Base-by-base conservation (phyloP, 2,797 vertebrate genomes). In the Parotocinclus haroldoi region DNA sequence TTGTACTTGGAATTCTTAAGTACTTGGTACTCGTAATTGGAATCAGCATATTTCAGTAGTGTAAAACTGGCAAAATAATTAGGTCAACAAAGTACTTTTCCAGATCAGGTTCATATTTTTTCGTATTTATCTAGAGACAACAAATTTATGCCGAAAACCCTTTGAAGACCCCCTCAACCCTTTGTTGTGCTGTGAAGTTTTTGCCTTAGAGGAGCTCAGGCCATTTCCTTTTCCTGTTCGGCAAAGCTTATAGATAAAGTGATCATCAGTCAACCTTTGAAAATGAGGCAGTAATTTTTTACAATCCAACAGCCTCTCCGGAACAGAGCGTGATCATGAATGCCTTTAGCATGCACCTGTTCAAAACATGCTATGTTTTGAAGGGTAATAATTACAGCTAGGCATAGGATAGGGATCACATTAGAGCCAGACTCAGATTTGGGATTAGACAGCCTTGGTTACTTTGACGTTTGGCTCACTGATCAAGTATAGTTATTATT, bases 161-260 rank as follows among this genome's bases (percentile, higher is more conserved):
- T 66, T 59, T 37, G 16, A 36, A 57, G 37, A 53, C 51, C 27
- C 53, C 50, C 45, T 39, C 7, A 48, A 16, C 52, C 58, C 52
- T 69, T 64, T 71, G 56, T 54, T 62, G 19, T 66, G 14, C 72
- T 75, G 58, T 75, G 73, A 60, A 64, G 61, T 67, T 76, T 63
- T 18, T 66, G 67, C 45, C 58, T 73, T 38, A 45, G 46, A 27
- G 48, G 42, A 17, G n/a, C 37, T 53, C 44, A 50, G 38, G 16
- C 46, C 46, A 27, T 63, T 71, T 74, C 61, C 68, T 77, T 52
- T 71, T 74, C 64, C 56, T 67, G 56, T 36, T 40, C 46, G 18
- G 63, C 57, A 64, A 59, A 64, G 40, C 61, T 40, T 40, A 45
- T 18, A 58, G 49, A 64, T 71, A 53, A 59, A 54, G 19, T 59